Base-by-base conservation (phyloP, 1,140 invertebrate species). In the Euborellia annulipes region DNA sequence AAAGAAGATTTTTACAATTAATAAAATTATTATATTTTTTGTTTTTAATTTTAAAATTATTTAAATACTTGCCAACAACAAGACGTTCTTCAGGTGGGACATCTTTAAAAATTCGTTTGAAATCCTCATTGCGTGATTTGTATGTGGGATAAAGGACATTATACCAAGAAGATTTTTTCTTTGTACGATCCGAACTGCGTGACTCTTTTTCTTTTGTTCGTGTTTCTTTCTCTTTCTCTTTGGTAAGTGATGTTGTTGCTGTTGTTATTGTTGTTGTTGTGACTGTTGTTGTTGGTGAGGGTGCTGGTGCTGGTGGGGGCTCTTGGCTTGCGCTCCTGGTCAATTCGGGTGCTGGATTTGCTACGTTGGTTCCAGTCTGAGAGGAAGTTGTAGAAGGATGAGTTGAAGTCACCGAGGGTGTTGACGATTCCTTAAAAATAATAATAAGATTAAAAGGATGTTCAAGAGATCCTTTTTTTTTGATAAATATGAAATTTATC, bases 21-120 rank as follows among this genome's bases (percentile, higher is more conserved):
- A 27, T 27, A 4, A 27, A 27, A 27, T 27, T 27, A 11, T 27
- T 27, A 27, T 27, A 27, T 6, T 27, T 4, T 27, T 27, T 11
- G 23, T 11, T 27, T 6, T 6, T 27, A 27, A 27, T 27, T 27
- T 27, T 27, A 27, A 27, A 6, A 27, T 27, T 32, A 21, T n/a
- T n/a, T 2, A 43, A 39, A 41, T n/a, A 67, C 80, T 75, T 62
- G 92, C 89, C 90, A 56, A 93, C 88, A 62, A 96, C 79, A 47
- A 96, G 72, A 54, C 89, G 71, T 64, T 96, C 90, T 58, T 90
- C 85, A 54, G 79, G 72, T 17, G 90, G 88, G 41, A 94, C 73
- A 47, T 91, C 85, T 64, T 90, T 91, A 62, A 95, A 95, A 51
- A 91, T 76, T 59, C 81, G 75, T 58, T 86, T 90, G 60, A 94